Conservation (phyloP, 2,888 invertebrate species). For the Phyllotreta cruciferae region DNA sequence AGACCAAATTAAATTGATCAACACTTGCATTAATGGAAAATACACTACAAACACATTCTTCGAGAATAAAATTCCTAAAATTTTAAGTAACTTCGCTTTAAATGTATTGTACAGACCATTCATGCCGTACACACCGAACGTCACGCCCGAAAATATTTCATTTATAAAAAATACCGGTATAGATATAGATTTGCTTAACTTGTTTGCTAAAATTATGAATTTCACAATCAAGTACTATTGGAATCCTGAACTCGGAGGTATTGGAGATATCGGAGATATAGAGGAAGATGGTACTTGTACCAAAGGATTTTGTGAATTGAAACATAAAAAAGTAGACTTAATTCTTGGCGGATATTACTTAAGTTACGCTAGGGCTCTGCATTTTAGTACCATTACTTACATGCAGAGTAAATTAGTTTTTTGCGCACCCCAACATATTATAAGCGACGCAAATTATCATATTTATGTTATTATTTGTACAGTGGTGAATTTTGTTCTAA, state of each 20-base stretch:
- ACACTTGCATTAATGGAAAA: neutral
- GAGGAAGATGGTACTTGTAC: neutral
- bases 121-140: neutral
- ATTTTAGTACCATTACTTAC: neutral
- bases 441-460: neutral
- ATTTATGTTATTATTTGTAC: neutral
- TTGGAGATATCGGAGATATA: neutral
- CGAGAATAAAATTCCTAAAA: neutral
- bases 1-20: neutral
- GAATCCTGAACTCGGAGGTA: neutral
- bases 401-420: neutral
- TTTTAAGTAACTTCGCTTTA: neutral
- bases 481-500: neutral
- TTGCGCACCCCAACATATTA: neutral
- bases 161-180: neutral
- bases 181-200: neutral
- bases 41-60: neutral
- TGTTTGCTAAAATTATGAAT: neutral
- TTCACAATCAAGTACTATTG: neutral
- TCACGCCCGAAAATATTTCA: neutral
- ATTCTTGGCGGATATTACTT: neutral
- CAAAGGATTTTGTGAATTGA: neutral
- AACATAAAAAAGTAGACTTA: neutral
- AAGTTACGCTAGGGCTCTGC: neutral
- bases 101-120: neutral